Conservation (phyloP, 2,113 vertebrate species). For the Eubucco bourcierii region DNA sequence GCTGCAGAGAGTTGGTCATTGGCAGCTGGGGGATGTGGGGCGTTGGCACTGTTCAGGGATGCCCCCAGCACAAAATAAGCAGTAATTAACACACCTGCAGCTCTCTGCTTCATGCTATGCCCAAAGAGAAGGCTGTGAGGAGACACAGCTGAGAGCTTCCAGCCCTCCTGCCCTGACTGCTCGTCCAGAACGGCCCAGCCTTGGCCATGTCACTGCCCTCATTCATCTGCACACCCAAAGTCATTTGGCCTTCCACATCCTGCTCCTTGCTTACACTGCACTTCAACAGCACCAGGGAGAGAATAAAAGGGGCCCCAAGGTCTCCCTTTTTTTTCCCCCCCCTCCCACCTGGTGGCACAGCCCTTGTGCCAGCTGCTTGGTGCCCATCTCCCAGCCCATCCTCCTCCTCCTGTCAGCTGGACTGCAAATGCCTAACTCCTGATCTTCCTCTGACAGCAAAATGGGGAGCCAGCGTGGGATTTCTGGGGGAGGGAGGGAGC, state of each 20-base stretch:
- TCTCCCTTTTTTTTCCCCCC: neutral
- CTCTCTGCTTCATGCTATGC: neutral
- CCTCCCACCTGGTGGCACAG: neutral
- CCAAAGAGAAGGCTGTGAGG: neutral
- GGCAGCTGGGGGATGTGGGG: neutral
- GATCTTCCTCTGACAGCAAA: neutral
- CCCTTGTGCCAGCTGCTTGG: accelerated
- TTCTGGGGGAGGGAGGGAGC: neutral
- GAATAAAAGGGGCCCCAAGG: neutral
- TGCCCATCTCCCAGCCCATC: neutral
- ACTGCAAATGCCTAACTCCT: neutral
- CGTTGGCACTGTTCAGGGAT: neutral
- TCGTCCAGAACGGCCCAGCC: neutral
- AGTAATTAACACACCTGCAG: accelerated
- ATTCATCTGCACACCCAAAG: neutral
- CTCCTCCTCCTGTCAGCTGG: neutral
- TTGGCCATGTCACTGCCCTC: neutral
- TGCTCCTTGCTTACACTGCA: accelerated
- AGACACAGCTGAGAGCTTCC: neutral
- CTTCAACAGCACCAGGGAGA: neutral
- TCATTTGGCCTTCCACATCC: neutral
- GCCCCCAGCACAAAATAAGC: accelerated
- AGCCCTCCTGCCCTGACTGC: neutral
- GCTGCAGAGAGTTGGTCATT: neutral
- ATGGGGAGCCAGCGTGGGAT: neutral